Evolutionary conservation across 2,113 vertebrate species (phyloP), one percentile per base, ranked within the genome.

Genomic region (Malaclemys terrapin): DNA sequence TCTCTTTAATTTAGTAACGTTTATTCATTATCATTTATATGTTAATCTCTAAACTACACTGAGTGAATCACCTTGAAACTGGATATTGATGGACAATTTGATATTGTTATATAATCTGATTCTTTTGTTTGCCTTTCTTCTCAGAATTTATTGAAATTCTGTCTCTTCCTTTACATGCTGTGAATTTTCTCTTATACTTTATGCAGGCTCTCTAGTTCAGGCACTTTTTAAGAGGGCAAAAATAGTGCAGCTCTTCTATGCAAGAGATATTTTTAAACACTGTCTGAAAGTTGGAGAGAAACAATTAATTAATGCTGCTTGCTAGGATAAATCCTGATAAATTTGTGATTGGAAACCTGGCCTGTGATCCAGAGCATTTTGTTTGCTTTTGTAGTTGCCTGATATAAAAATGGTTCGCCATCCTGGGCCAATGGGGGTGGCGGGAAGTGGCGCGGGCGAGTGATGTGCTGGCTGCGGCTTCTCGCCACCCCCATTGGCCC

Each of bases 341-440:
- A 16, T 85, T 93, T 95, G 82, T 97, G 90, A 97, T 96, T 94
- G 87, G 85, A 94, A 93, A 93, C 27, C 10, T 8, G 57, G 84
- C 91, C 92, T 87, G 76, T 42, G 69, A 91, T 93, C 89, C 24
- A 82, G 50, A 94, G 47, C 38, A 76, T 76, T 76, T 76, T 38
- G 19, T 25, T 76, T 42, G 69, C 42, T 42, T 42, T 76, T 76
- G 20, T 76, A 11, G 22, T 76, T 45, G 38, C n/a, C 42, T 45
- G 11, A 76, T 42, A 25, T 45, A 76, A 69, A 69, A 69, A n/a
- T n/a, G 42, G 42, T 42, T 42, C 42, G 4, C 42, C 42, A 4
- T 42, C 42, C 42, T 42, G 42, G 42, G 42, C 42, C 42, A 42
- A 42, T 4, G 42, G 42, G 42, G 42, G 42, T 42, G 42, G 42